phyloP scores from a whole-genome alignment of 2,113 vertebrate species.

The pig (Sus scrofa) region T2T-Sscrofa CM000818.6:121035501-121036000 shows the following conservation, averaged over 20 bases:
- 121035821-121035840: not conserved
- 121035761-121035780: not conserved
- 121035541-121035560: too few species aligned
- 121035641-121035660: not conserved
- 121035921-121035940: accelerated
- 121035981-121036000: not conserved
- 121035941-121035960: not conserved
- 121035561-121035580: too few species aligned
- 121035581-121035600: too few species aligned
- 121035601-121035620: too few species aligned
- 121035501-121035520: too few species aligned
- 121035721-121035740: not conserved
- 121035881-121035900: not conserved
- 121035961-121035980: not conserved
- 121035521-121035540: too few species aligned
- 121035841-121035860: not conserved
- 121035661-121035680: not conserved
- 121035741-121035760: not conserved
- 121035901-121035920: accelerated
- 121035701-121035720: not conserved
- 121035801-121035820: not conserved
- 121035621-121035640: too few species aligned
- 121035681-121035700: not conserved
- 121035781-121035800: not conserved
- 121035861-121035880: not conserved